Evolutionary conservation across 1,140 invertebrate genomes (phyloP).

Genomic region (Zaprionus nigranus): DNA sequence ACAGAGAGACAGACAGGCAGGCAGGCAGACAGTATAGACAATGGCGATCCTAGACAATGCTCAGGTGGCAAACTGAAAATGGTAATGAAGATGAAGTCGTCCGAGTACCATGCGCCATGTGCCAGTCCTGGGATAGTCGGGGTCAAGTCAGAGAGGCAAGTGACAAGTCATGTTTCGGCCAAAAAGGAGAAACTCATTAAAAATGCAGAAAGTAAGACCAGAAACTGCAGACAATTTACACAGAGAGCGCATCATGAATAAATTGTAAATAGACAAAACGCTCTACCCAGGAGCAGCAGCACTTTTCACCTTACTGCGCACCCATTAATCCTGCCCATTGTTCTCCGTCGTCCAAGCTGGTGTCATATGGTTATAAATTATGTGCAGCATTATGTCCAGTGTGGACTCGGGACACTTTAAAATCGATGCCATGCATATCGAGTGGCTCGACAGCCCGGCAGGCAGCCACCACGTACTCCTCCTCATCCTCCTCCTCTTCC

Average conservation of each 20-base stretch:
- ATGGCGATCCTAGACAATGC: constrained; percentile 42
- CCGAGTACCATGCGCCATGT: constrained; percentile 15
- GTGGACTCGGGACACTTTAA: constrained; percentile 62
- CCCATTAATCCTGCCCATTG: constrained; percentile 77
- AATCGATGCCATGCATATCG: constrained; percentile 76
- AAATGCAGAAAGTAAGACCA: constrained; percentile 30
- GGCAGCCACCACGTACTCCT: constrained; percentile 7
- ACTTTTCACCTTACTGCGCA: background rate
- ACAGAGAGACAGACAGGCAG: background rate
- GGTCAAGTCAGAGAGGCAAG: background rate
- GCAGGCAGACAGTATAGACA: constrained; percentile 44
- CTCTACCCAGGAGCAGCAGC: background rate
- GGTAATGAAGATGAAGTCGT: constrained; percentile 46
- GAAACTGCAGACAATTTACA: constrained; percentile 37
- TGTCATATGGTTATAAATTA: constrained; percentile 77
- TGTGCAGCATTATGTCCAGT: constrained; percentile 30
- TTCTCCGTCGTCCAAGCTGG: constrained; percentile 41
- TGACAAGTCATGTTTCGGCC: constrained; percentile 34
- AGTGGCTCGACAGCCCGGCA: constrained; percentile 40
- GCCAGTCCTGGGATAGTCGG: background rate
- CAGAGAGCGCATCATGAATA: constrained; percentile 37
- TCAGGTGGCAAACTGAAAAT: constrained; percentile 25
- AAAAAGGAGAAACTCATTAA: constrained; percentile 43
- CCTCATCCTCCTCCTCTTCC: background rate
- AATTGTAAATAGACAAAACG: constrained; percentile 40